Evolutionary conservation across 1,140 invertebrate species (phyloP), one percentile per base, ranked within the genome.

Genomic region (Parasteatoda tepidariorum): DNA sequence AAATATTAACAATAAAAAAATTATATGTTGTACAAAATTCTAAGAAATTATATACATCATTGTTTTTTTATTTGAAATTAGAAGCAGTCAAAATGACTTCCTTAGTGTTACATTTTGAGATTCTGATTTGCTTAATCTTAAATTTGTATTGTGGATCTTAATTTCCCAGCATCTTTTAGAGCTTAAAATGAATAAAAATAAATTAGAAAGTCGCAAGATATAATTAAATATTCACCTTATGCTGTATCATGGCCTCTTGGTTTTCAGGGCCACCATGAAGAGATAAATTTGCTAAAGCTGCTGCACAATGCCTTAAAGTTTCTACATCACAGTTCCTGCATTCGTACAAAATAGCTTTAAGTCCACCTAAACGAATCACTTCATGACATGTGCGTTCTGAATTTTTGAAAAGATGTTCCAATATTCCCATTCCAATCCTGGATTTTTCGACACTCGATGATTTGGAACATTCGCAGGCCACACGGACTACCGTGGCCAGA

Each of bases 321-420:
- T 96, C 95, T 1, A 96, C 92, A 87, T 99, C 97, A 85, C 94
- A 96, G 87, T 95, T 95, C 86, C 97, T 92, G 88, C 98, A 99
- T 89, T 98, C 97, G 85, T 97, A 96, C 48, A 99, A 90, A 9
- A 99, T 93, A 2, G 97, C 94, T 83, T 91, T 89, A 13, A 92
- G 87, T 5, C 91, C 91, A 31, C 90, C 90, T 4, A 89, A 85
- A 59, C 89, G 87, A 30, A 92, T 90, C 31, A 92, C 54, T 18
- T 96, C 89, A 93, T 94, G 95, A 88, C 97, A 99, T 0, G 97
- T 98, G 62, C 94, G 94, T 89, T 98, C 96, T 86, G 95, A 97
- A 89, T 99, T 97, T 90, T 99, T 99, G 90, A 99, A 99, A 68
- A 99, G 90, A 89, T 98, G 97, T 88, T 99, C 96, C 84, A 99